Base-by-base conservation (phyloP, 2,113 vertebrate species). In the Pedetes capensis region DNA sequence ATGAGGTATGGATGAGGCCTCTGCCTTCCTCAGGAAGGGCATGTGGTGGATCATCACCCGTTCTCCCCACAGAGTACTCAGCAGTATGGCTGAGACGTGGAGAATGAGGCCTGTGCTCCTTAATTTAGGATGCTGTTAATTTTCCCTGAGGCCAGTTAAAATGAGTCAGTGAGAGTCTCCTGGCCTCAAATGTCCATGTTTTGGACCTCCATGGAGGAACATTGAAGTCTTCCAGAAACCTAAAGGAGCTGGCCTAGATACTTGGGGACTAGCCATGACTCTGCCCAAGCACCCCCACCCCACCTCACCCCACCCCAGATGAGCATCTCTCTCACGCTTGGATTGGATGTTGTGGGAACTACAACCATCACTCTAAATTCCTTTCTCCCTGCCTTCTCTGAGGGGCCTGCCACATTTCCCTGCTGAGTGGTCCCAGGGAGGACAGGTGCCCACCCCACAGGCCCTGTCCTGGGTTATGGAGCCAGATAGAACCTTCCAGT, bases 221-320 rank as follows among this genome's bases (percentile, higher is more conserved):
- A 84, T 0, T 37, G 47, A 89, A 68, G 84, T 96, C 92, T 95
- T 95, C 91, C 72, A 88, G 93, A 94, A 94, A 86, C 32, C 55
- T 86, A 42, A 68, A 92, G 68, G 88, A 90, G 25, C 84, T 79
- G 25, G 61, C 39, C 61, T 87, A 47, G 53, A 71, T 8, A 25
- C 71, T 68, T 37, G 10, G n/a, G 83, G 39, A 72, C 74, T 20
- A 92, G 81, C 59, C 42, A 18, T 69, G 74, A 68, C 74, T 89
- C 20, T 76, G 16, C 55, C 42, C n/a, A n/a, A n/a, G n/a, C n/a
- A n/a, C n/a, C n/a, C n/a, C n/a, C n/a, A n/a, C n/a, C n/a, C n/a
- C n/a, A n/a, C n/a, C 42, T 34, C 16, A 80, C 22, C 32, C 53
- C 9, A 12, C 29, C 86, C 16, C 64, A 87, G 14, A 42, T 76